Evolutionary conservation across 2,888 invertebrate species (phyloP).

Genomic region (Cordylochernes scorpioides): DNA sequence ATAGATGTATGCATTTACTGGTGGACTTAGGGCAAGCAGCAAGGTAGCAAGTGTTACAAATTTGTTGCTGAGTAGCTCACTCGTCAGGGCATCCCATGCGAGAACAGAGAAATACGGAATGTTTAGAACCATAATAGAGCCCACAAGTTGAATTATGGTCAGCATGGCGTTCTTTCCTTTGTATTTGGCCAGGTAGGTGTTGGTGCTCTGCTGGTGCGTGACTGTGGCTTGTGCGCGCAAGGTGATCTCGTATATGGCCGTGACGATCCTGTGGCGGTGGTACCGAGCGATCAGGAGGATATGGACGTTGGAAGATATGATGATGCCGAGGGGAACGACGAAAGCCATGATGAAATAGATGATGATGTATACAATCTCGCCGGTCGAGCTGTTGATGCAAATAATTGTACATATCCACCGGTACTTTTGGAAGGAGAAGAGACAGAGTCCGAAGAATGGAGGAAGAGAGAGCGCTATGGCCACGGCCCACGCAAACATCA

Average conservation of each 20-base stretch:
- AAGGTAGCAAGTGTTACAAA: conserved; percentile 28
- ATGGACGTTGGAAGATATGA: conserved; percentile 18
- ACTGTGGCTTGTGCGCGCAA: conserved; percentile 43
- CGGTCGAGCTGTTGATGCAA: conserved; percentile 2
- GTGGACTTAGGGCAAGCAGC: conserved; percentile 40
- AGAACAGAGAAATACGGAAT: conserved; percentile 43
- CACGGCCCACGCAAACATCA: conserved; percentile 33
- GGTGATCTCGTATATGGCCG: conserved; percentile 57
- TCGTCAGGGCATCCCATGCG: conserved; percentile 33
- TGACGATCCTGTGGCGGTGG: conserved; percentile 53
- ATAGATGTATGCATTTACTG: conserved; percentile 46
- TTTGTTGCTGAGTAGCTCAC: conserved; percentile 7
- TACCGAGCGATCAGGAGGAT: conserved; percentile 31
- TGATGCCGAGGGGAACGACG: conserved; percentile 16
- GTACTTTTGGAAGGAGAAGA: conserved; percentile 4
- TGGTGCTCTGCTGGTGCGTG: conserved; percentile 38
- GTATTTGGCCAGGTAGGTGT: conserved; percentile 33
- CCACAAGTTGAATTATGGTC: conserved; percentile 42
- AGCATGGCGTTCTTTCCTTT: conserved; percentile 32
- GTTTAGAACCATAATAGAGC: conserved; percentile 40
- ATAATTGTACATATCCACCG: conserved; percentile 2
- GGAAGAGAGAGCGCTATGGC: conserved; percentile 15
- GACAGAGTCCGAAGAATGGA: conserved; percentile 9
- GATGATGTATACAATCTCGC: conserved; percentile 12
- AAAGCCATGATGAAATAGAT: conserved; percentile 15